These are phyloP conservation scores for Octodonta nipae DNA, from an alignment of 2,888 invertebrate species.

Conservation along the genomic window DNA sequence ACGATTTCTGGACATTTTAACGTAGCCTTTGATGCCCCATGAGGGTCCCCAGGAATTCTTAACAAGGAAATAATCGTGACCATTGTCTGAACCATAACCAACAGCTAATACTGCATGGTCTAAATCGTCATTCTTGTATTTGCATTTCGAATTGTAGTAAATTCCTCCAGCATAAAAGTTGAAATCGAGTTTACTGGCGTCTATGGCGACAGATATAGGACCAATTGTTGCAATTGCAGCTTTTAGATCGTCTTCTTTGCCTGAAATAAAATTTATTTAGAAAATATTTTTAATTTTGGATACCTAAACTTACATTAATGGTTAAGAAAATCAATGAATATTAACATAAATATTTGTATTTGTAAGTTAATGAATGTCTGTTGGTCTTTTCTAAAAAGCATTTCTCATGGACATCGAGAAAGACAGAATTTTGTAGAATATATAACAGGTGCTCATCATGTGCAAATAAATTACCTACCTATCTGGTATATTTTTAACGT, in stretches of 20 bases:
- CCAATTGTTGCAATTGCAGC: constrained; percentile 8
- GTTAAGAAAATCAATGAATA: too few relatives aligned
- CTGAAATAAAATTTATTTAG: neutral
- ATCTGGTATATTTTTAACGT: too few relatives aligned
- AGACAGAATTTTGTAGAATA: too few relatives aligned
- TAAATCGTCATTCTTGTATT: constrained; percentile 41
- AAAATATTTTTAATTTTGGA: too few relatives aligned
- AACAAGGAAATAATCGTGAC: constrained; percentile 49
- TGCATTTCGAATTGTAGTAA: constrained; percentile 4
- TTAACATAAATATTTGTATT: too few relatives aligned
- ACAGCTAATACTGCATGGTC: constrained; percentile 72
- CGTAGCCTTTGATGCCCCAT: constrained; percentile 27
- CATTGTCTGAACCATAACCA: constrained; percentile 51
- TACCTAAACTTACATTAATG: constrained; percentile 1
- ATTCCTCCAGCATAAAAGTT: constrained; percentile 5
- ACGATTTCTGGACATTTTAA: constrained; percentile 21
- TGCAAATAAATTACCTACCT: too few relatives aligned
- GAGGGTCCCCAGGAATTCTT: constrained; percentile 51
- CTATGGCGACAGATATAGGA: constrained; percentile 9
- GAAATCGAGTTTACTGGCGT: constrained; percentile 6
- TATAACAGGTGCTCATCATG: too few relatives aligned
- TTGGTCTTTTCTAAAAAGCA: too few relatives aligned
- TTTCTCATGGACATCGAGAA: too few relatives aligned
- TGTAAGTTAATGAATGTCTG: too few relatives aligned
- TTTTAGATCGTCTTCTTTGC: neutral